Conservation (phyloP, 1,140 invertebrate genomes). For the Formica selysi region DNA sequence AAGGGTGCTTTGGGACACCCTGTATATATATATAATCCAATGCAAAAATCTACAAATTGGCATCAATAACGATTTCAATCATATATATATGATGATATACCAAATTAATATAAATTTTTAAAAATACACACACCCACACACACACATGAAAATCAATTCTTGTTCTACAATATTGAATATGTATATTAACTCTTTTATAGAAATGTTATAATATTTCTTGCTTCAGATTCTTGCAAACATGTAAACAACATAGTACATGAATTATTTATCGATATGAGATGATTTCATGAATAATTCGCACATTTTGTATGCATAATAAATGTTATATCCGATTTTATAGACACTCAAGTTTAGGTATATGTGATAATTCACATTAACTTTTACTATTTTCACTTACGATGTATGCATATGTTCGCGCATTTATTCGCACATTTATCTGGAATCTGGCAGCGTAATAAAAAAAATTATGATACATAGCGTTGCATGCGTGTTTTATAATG, state of each 20-base stretch:
- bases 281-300: constrained; percentile 55
- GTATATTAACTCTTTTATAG: constrained; percentile 26
- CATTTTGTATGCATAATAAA: constrained; percentile 60
- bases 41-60: too few species aligned
- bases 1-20: too few species aligned
- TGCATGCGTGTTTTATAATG: constrained; percentile 65
- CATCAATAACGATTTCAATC: too few species aligned
- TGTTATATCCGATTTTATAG: constrained; percentile 49
- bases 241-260: constrained; percentile 11
- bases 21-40: too few species aligned
- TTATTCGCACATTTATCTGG: constrained; percentile 47
- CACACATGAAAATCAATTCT: neutral
- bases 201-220: constrained; percentile 29
- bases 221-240: neutral
- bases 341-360: constrained; percentile 45
- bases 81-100: neutral
- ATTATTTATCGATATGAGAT: constrained; percentile 40
- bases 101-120: constrained; percentile 41
- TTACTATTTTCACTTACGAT: constrained; percentile 41
- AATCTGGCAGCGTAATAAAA: constrained; percentile 57
- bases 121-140: neutral
- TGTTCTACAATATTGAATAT: constrained; percentile 23
- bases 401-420: constrained; percentile 46
- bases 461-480: constrained; percentile 51
- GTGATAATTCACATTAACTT: constrained; percentile 35